phyloP scores from a whole-genome alignment of 2,113 vertebrate genomes.

The Onychorhynchus coronatus region DNA sequence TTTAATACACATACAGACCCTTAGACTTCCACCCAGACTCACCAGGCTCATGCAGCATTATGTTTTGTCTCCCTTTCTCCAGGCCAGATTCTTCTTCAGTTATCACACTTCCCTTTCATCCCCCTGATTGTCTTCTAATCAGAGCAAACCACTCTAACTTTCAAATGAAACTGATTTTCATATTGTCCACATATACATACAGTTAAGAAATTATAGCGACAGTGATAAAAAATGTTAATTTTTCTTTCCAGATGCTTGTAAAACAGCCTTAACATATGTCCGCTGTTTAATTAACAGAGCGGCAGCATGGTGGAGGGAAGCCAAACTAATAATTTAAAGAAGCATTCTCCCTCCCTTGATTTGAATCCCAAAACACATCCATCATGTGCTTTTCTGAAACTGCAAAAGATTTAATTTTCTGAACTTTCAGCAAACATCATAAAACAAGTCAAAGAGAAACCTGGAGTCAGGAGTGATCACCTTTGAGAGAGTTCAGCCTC shows the following conservation, averaged over 20 bases:
- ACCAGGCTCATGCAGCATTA: background rate
- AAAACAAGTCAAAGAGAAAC: slow-evolving; percentile 71
- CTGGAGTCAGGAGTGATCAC: slow-evolving; percentile 34
- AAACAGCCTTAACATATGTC: slow-evolving; percentile 75
- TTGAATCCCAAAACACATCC: slow-evolving; percentile 72
- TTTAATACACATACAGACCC: background rate
- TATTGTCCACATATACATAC: slow-evolving; percentile 64
- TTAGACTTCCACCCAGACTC: background rate
- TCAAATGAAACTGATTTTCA: slow-evolving; percentile 65
- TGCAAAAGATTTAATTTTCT: slow-evolving; percentile 76
- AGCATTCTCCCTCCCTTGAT: slow-evolving; percentile 66
- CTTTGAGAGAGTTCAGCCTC: slow-evolving; percentile 41
- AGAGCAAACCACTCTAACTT: slow-evolving; percentile 54
- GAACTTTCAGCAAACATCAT: slow-evolving; percentile 72
- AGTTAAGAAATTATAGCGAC: slow-evolving; percentile 74
- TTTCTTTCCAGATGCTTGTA: slow-evolving; percentile 78
- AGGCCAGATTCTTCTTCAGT: background rate
- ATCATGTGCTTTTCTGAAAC: slow-evolving; percentile 71
- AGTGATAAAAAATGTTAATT: slow-evolving; percentile 78
- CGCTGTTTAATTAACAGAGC: slow-evolving; percentile 76
- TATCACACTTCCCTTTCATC: background rate
- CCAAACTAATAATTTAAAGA: slow-evolving; percentile 77
- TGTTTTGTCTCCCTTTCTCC: fast-evolving
- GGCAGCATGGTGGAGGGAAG: slow-evolving; percentile 69
- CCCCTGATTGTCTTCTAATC: slow-evolving; percentile 32